Evolutionary conservation across 2,888 invertebrate genomes (phyloP).

Genomic region (Barypeithes pellucidus): DNA sequence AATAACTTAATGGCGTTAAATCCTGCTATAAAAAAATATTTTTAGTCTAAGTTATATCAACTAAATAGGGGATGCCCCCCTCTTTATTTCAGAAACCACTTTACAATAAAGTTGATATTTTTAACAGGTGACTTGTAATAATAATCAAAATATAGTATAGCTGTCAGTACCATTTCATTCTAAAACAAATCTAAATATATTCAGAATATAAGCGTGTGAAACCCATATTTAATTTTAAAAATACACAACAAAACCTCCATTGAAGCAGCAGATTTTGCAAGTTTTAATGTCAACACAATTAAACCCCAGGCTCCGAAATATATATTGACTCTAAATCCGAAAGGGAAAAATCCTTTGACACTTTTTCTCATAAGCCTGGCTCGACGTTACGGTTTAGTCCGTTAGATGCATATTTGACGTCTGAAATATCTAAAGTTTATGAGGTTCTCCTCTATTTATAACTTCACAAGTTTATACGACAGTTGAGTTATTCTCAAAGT

Average conservation of each 20-base stretch:
- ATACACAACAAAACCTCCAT: neutral
- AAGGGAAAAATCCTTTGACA: constrained; percentile 32
- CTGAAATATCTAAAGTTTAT: constrained; percentile 37
- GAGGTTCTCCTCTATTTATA: constrained; percentile 28
- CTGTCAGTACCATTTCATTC: no score
- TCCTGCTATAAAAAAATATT: neutral
- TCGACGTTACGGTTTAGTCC: constrained; percentile 21
- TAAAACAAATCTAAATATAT: neutral
- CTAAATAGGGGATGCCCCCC: no score
- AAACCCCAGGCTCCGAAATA: neutral
- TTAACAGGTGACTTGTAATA: no score
- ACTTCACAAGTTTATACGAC: constrained; percentile 6
- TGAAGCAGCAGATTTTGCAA: neutral
- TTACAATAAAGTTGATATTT: no score
- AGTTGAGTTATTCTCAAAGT: neutral
- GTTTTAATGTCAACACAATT: constrained; percentile 7
- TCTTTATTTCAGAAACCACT: no score
- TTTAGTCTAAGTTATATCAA: no score
- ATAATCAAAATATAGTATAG: no score
- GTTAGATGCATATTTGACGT: constrained; percentile 38
- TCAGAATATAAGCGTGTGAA: neutral
- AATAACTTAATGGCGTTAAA: neutral
- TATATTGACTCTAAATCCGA: constrained; percentile 7
- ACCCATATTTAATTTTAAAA: neutral
- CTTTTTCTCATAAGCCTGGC: constrained; percentile 25